Evolutionary conservation across 2,888 invertebrate genomes (phyloP), one percentile per base, ranked within the genome.

Genomic region (Tanytarsus gracilentus): DNA sequence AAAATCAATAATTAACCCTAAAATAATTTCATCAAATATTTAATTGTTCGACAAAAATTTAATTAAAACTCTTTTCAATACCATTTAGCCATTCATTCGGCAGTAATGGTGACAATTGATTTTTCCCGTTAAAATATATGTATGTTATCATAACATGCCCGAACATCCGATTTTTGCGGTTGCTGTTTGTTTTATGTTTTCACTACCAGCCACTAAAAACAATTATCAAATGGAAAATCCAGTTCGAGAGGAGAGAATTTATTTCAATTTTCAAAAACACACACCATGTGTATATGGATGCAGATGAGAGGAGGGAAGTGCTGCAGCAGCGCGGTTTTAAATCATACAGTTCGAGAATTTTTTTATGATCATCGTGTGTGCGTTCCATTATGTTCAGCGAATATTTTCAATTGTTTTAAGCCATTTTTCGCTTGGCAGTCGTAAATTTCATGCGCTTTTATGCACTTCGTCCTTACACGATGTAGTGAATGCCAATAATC

Each of bases 71-170:
- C n/a, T n/a, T n/a, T n/a, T n/a, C n/a, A n/a, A n/a, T 1, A 33
- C 36, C 36, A 14, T 36, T 36, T 36, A 36, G 39, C 40, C 39
- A 40, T 39, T 55, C 40, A 40, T 8, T 18, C 55, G 25, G 39
- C 23, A 40, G 21, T 21, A 30, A 33, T 11, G 39, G 55, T 40
- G 55, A 40, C 55, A 55, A 55, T 55, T 55, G 55, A 55, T 40
- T 55, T 55, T 30, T 55, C 40, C 55, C 39, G 39, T 33, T 55
- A 40, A 55, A 55, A 23, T 52, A n/a, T n/a, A n/a, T n/a, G n/a
- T n/a, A 27, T 55, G 55, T 40, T 26, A 40, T 55, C 55, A 55
- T 26, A 55, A 40, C 55, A 55, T 36, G 18, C 40, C 33, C 55
- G 55, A 26, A 33, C 26, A 55, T 55, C 55, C 55, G 55, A 40